Conservation (phyloP, 2,113 vertebrate genomes). For the Acanthisitta chloris region DNA sequence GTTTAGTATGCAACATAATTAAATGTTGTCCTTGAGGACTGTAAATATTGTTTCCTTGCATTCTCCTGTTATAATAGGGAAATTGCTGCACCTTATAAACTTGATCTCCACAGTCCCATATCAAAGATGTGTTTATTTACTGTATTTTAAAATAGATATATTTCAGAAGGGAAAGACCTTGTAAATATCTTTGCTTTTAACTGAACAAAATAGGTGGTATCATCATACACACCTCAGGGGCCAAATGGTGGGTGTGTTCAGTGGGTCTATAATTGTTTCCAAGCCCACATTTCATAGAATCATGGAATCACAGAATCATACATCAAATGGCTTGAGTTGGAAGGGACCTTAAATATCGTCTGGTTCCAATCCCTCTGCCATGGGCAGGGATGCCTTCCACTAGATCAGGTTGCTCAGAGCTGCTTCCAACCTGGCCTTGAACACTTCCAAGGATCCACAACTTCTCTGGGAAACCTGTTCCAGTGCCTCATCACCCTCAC, state of each 20-base stretch:
- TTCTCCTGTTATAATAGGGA: neutral
- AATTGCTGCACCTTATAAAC: neutral
- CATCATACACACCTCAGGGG: fast-evolving
- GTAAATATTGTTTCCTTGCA: neutral
- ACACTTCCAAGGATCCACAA: neutral
- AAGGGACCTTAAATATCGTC: neutral
- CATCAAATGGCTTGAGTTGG: neutral
- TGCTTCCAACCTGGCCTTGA: neutral
- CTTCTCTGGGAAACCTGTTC: neutral
- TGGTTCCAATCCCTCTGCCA: neutral
- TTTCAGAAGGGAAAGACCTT: neutral
- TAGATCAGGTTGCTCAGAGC: neutral
- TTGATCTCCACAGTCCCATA: neutral
- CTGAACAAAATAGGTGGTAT: neutral
- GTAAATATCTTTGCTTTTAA: neutral
- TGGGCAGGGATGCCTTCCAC: neutral
- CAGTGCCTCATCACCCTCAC: neutral
- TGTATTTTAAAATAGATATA: neutral
- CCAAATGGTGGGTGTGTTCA: neutral
- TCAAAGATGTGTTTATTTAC: neutral
- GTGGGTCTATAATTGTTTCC: neutral
- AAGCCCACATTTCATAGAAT: neutral
- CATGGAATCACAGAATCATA: no score
- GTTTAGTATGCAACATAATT: neutral
- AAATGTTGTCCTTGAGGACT: slow-evolving; percentile 14